Evolutionary conservation across 2,797 vertebrate species (phyloP).

Genomic region (Podargus strigoides): DNA sequence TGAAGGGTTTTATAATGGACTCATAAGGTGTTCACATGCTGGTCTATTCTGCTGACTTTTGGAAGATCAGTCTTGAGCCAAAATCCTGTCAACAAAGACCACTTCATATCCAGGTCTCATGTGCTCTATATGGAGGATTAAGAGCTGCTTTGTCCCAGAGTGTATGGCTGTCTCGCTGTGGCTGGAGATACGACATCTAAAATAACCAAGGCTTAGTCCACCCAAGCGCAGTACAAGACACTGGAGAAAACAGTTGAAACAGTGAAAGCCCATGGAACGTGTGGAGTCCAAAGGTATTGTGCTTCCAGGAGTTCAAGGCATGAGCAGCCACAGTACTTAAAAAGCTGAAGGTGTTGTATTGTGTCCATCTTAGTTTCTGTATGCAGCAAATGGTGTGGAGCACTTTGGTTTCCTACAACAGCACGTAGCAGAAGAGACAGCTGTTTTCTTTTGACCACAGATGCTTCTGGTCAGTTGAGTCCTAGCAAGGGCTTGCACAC

Average conservation of each 20-base stretch:
- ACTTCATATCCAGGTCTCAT: not conserved
- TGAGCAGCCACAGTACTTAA: not conserved
- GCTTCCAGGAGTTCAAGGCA: not conserved
- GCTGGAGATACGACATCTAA: not conserved
- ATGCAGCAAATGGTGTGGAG: not conserved
- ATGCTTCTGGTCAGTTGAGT: not conserved
- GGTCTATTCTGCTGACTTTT: not conserved
- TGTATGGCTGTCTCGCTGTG: fast-evolving
- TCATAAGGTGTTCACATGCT: not conserved
- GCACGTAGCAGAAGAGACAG: not conserved
- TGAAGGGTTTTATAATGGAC: not conserved
- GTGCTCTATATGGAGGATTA: not conserved
- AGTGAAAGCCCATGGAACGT: not conserved
- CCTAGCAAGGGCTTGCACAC: not conserved
- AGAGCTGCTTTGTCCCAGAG: not conserved
- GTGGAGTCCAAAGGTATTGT: not conserved
- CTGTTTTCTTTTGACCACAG: not conserved
- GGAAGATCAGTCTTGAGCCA: not conserved
- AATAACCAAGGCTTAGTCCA: not conserved
- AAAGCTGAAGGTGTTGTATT: not conserved
- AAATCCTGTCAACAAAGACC: not conserved
- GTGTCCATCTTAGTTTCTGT: not conserved
- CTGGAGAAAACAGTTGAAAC: not conserved
- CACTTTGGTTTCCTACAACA: not conserved
- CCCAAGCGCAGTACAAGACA: not conserved